These are phyloP conservation scores for Camelus bactrianus DNA, from an alignment of 2,113 vertebrate genomes.

Conservation along the genomic window DNA sequence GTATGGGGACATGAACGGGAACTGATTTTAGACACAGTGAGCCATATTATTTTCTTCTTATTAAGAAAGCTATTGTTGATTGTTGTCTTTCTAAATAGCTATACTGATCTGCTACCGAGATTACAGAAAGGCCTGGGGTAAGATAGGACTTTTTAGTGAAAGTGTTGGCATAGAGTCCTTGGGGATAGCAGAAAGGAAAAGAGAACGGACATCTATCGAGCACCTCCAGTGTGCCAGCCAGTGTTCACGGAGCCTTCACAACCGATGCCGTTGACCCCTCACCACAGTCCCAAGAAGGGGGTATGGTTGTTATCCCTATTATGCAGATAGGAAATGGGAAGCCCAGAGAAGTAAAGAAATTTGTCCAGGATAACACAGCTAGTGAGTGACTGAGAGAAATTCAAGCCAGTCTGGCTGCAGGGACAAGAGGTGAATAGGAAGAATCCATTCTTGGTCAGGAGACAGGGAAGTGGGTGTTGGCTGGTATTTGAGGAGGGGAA, in stretches of 20 bases:
- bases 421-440: neutral
- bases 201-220: neutral
- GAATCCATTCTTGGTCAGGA: neutral
- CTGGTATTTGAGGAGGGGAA: neutral
- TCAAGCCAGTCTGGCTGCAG: neutral
- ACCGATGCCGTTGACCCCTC: neutral
- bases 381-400: neutral
- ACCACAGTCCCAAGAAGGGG: neutral
- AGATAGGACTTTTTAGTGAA: neutral
- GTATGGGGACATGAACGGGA: too few species aligned
- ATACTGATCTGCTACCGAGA: neutral
- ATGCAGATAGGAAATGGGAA: neutral
- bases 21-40: neutral
- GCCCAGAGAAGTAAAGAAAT: neutral
- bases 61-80: neutral
- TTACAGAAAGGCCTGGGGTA: neutral
- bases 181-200: neutral
- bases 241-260: neutral
- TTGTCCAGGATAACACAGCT: neutral
- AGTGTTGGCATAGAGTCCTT: neutral
- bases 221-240: neutral
- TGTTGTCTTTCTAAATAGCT: neutral
- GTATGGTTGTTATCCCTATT: neutral
- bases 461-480: neutral
- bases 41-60: neutral